Conservation (phyloP, 2,113 vertebrate genomes). For the Xerus inauris region DNA sequence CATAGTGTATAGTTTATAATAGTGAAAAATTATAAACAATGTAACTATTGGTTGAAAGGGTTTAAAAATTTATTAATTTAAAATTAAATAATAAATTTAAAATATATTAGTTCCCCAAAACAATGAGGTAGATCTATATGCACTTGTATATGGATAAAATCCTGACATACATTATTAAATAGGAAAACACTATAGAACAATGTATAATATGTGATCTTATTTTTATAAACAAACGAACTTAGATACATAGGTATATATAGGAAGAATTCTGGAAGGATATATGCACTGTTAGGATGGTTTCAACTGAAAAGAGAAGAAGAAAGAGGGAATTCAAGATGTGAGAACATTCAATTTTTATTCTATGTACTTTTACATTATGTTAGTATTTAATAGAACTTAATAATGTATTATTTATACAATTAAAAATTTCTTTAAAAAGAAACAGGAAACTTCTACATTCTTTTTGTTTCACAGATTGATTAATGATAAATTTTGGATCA, state of each 20-base stretch:
- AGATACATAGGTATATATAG: neutral
- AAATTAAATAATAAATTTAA: too few relatives aligned
- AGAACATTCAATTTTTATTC: neutral
- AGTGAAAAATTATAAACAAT: neutral
- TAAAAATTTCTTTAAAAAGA: neutral
- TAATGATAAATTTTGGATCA: neutral
- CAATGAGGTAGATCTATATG: neutral
- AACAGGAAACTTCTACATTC: neutral
- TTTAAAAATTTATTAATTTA: too few relatives aligned
- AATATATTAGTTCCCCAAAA: too few relatives aligned
- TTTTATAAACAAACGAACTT: too few relatives aligned
- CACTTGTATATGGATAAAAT: neutral
- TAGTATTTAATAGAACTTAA: neutral
- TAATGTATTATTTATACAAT: neutral
- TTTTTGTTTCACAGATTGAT: conserved; percentile 5
- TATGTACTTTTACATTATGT: neutral
- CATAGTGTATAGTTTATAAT: neutral
- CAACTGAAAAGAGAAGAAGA: neutral
- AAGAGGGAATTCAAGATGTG: neutral
- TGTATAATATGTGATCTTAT: neutral
- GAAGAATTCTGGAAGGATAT: neutral
- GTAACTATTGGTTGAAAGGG: neutral
- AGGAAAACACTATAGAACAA: neutral
- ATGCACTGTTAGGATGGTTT: neutral
- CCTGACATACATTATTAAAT: neutral